phyloP scores from a whole-genome alignment of 1,140 invertebrate species.

The Drosophila parabipectinata region DNA sequence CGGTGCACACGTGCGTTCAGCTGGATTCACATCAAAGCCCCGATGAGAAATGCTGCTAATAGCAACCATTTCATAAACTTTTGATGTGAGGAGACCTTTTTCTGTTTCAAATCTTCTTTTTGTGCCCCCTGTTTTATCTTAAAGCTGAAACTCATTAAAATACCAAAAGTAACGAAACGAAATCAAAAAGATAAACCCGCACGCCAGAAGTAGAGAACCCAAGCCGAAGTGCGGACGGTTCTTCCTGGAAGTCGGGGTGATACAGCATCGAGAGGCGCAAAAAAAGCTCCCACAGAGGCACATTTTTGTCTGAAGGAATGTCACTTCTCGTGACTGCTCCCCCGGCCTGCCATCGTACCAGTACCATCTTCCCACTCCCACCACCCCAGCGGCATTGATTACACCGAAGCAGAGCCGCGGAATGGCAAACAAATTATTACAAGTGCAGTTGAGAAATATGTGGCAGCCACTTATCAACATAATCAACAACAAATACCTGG shows the following conservation, averaged over 20 bases:
- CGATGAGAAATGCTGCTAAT: constrained; percentile 65
- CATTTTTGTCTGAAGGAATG: constrained; percentile 55
- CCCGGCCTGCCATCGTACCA: background rate
- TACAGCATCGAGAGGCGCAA: constrained; percentile 8
- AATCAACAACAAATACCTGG: constrained; percentile 81
- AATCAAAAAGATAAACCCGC: constrained; percentile 75
- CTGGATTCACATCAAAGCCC: constrained; percentile 54
- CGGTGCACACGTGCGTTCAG: constrained; percentile 38
- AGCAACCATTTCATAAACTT: constrained; percentile 60
- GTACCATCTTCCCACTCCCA: constrained; percentile 11
- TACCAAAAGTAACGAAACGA: constrained; percentile 60
- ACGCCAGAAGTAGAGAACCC: constrained; percentile 43
- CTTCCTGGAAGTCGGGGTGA: constrained; percentile 69
- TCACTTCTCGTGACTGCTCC: constrained; percentile 13
- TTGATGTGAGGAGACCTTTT: constrained; percentile 52
- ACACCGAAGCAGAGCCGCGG: constrained; percentile 39
- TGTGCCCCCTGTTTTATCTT: constrained; percentile 14
- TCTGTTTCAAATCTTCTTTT: background rate
- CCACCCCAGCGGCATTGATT: constrained; percentile 68
- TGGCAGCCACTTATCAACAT: constrained; percentile 78
- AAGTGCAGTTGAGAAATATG: constrained; percentile 78
- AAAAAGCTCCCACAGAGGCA: constrained; percentile 64
- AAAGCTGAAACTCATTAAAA: constrained; percentile 72
- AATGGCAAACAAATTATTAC: constrained; percentile 82
- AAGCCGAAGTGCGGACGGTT: constrained; percentile 1